These are phyloP conservation scores for Linepithema humile DNA, from an alignment of 1,140 invertebrate species.

Conservation along the genomic window DNA sequence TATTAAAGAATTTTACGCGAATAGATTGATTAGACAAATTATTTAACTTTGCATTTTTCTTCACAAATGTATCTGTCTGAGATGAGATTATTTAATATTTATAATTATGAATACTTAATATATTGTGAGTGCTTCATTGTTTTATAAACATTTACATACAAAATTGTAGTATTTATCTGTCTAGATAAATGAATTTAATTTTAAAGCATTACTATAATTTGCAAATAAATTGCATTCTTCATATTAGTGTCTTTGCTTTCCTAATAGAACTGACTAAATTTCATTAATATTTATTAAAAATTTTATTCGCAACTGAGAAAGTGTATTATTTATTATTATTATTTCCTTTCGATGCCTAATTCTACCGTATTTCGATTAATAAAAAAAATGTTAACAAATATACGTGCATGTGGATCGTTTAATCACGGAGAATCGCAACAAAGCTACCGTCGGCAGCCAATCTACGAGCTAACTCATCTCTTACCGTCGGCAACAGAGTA, in stretches of 20 bases:
- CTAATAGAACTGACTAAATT: background rate
- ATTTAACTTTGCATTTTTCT: background rate
- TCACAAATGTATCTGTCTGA: background rate
- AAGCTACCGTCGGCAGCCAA: conserved; percentile 49
- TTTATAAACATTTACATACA: background rate
- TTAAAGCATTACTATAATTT: background rate
- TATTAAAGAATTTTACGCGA: background rate
- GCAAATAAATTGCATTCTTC: background rate
- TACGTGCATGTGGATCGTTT: background rate
- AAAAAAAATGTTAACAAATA: conserved; percentile 26
- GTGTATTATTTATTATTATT: too few relatives aligned
- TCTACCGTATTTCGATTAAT: background rate
- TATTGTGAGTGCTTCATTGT: background rate
- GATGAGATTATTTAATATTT: conserved; percentile 7
- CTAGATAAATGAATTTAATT: background rate
- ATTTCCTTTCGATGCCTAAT: background rate
- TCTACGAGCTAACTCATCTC: conserved; percentile 38
- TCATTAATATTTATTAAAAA: conserved; percentile 1
- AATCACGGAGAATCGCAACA: conserved; percentile 32
- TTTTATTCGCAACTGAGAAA: background rate
- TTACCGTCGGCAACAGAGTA: conserved; percentile 52
- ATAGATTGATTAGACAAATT: conserved; percentile 16
- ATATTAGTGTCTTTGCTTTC: background rate
- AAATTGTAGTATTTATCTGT: background rate
- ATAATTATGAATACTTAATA: background rate